Evolutionary conservation across 2,888 invertebrate species (phyloP), one percentile per base, ranked within the genome.

Genomic region (Phaonia tiefii): DNA sequence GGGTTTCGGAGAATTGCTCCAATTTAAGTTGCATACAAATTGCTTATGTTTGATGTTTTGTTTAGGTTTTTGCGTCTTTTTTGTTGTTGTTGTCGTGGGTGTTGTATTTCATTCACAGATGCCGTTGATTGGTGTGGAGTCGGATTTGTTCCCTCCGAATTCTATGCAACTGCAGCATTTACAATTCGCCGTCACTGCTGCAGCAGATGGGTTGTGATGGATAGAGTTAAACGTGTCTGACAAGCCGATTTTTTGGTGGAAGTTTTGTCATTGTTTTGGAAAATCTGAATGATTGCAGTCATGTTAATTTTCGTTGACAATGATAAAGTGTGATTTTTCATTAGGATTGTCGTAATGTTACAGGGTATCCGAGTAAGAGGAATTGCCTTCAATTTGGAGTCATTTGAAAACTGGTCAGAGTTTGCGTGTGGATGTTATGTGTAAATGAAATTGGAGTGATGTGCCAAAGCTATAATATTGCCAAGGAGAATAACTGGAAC

Each of bases 1-100:
- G 42, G 20, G 17, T 37, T 20, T 31, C 1, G 26, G n/a, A 13
- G 56, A n/a, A 25, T 66, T 54, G 42, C 31, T 56, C 56, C 42
- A 54, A 49, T 66, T 70, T 70, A 8, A 15, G 56, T 58, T 70
- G 42, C 5, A 44, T 46, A 67, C 31, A 51, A 51, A 17, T 67
- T 51, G 37, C 37, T 67, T 46, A 44, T 51, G 46, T 65, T 65
- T 25, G 65, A 65, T 65, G 44, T 26, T n/a, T 65, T 65, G 42
- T n/a, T 46, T 44, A 44, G 44, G 13, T 25, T n/a, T n/a, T n/a
- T n/a, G n/a, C n/a, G n/a, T n/a, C n/a, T n/a, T n/a, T n/a, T 46
- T 65, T 31, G 31, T 3, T 31, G 31, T 31, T 31, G 31, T 31
- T 31, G 31, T n/a, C n/a, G n/a, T n/a, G n/a, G n/a, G n/a, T 31